Conservation (phyloP, 1,140 invertebrate genomes). For the Micrasema minimum region DNA sequence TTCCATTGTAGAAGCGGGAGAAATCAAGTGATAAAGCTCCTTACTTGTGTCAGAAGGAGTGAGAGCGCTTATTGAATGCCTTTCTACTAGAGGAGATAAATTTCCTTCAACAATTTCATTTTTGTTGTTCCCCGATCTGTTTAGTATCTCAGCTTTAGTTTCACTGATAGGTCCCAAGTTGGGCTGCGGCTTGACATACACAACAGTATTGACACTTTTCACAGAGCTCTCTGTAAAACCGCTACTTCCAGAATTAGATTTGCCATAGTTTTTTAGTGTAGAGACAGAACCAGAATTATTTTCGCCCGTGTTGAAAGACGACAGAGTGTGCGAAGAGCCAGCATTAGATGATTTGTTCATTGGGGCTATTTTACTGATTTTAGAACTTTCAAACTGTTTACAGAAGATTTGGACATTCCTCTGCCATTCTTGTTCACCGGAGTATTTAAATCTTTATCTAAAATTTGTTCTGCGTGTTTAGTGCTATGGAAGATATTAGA, state of each 20-base stretch:
- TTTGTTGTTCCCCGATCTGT: conserved; percentile 7
- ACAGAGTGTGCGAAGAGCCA: conserved; percentile 1
- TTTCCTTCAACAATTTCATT: not conserved
- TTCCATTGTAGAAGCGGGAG: conserved; percentile 40
- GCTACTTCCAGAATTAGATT: conserved; percentile 44
- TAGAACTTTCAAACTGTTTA: conserved; percentile 10
- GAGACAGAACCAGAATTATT: conserved; percentile 40
- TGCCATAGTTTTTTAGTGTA: conserved; percentile 39
- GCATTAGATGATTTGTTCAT: conserved; percentile 15
- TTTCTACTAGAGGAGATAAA: conserved; percentile 5
- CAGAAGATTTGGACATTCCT: conserved; percentile 3
- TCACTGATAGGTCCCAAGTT: conserved; percentile 39
- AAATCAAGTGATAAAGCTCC: conserved; percentile 47
- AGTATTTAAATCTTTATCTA: conserved; percentile 22
- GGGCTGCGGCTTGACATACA: conserved; percentile 7
- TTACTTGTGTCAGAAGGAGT: conserved; percentile 46
- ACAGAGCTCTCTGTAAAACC: conserved; percentile 42
- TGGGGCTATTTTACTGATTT: conserved; percentile 11
- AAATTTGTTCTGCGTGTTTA: conserved; percentile 39
- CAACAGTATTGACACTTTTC: conserved; percentile 44
- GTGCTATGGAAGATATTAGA: conserved; percentile 51
- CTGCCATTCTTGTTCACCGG: conserved; percentile 32
- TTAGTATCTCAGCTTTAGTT: conserved; percentile 17
- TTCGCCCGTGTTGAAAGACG: conserved; percentile 22
- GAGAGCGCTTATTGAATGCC: conserved; percentile 17